phyloP scores from a whole-genome alignment of 2,797 vertebrate species.

The Phalloptychus januarius region DNA sequence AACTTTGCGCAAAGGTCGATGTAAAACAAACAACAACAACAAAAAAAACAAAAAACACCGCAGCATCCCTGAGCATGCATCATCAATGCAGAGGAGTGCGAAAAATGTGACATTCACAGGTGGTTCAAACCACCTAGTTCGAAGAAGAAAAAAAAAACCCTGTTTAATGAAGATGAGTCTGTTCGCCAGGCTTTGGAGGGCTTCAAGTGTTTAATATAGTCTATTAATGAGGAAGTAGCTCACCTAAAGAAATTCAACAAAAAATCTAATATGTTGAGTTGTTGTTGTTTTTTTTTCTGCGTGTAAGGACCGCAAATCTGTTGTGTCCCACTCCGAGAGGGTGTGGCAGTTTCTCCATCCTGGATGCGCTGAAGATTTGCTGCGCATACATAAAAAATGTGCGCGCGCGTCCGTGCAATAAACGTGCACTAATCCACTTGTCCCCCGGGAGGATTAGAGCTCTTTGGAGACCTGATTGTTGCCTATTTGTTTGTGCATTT shows the following conservation, averaged over 20 bases:
- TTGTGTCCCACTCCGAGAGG: slow-evolving; percentile 38
- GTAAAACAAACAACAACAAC: neutral
- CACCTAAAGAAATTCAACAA: neutral
- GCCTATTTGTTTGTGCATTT: slow-evolving; percentile 1
- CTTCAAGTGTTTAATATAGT: neutral
- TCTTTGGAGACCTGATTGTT: slow-evolving; percentile 27
- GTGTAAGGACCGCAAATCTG: neutral
- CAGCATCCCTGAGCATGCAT: neutral
- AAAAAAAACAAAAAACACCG: neutral
- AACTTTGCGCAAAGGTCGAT: slow-evolving; percentile 26
- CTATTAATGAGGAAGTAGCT: neutral
- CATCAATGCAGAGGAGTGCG: neutral
- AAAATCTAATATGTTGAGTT: neutral
- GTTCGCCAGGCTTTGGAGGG: neutral
- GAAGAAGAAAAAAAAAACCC: neutral
- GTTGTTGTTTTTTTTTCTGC: too few species aligned
- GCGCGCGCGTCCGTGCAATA: slow-evolving; percentile 27
- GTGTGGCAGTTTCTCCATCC: slow-evolving; percentile 50
- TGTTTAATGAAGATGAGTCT: neutral
- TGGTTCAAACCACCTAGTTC: slow-evolving; percentile 8
- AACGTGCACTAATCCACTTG: slow-evolving; percentile 63
- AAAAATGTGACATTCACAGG: neutral
- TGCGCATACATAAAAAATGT: neutral
- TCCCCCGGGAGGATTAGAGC: slow-evolving; percentile 63
- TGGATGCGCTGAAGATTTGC: slow-evolving; percentile 3